Base-by-base conservation (phyloP, 1,140 invertebrate species). In the Papilio helenus region DNA sequence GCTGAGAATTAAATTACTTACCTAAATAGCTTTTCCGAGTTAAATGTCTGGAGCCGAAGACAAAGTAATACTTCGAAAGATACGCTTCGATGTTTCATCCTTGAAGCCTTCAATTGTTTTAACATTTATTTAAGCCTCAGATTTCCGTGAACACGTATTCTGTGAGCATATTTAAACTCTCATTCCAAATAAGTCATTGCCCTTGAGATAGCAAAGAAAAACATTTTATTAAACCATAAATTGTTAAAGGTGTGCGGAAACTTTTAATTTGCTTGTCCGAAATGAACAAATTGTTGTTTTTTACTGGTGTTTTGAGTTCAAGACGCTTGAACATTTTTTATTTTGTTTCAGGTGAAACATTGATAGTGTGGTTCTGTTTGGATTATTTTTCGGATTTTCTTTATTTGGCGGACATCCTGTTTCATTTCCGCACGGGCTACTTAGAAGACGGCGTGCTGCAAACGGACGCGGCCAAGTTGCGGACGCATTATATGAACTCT, bases 401-500 rank as follows among this genome's bases (percentile, higher is more conserved):
- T 71, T 99, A 99, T 95, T 95, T 99, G 85, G 96, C 99, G 82
- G 99, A 99, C 93, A 99, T 99, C 90, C 96, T 98, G 84, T 99
- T 99, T 95, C 98, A 99, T 95, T 99, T 99, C 95, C 97, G 99
- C 81, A 99, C 98, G 73, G 99, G 99, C 65, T 99, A 99, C 91
- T 95, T 99, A 81, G 98, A 99, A 94, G 98, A 99, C 93, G 98
- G 98, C 76, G 99, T 99, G 26, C 95, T 99, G 80, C 99, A 99
- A 94, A 99, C 99, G 42, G 98, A 99, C 94, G 96, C 98, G 29
- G 96, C 96, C 3, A 99, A 99, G 94, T 95, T 99, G 79, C 96
- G 99, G 76, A 97, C 98, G 86, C 98, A 99, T 94, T 99, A 99
- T 94, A 99, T 99, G 97, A 99, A 99, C 95, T 99, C 98, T 83